Evolutionary conservation across 2,797 vertebrate species (phyloP).

Genomic region (Sternarchorhynchus goeldii): DNA sequence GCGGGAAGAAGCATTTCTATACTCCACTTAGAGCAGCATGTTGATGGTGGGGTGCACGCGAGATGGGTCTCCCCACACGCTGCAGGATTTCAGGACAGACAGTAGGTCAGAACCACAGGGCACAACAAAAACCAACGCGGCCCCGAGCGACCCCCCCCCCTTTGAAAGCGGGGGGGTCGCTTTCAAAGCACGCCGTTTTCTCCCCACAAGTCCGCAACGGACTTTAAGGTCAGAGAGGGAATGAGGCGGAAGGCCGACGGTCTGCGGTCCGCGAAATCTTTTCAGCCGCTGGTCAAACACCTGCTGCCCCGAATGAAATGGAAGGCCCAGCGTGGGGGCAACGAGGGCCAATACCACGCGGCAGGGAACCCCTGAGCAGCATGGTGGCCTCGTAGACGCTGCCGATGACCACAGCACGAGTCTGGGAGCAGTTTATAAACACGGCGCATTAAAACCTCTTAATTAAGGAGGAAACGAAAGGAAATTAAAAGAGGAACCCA

Average conservation of each 20-base stretch:
- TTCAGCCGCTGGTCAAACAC: constrained; percentile 43
- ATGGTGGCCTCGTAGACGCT: neutral
- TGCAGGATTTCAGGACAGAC: neutral
- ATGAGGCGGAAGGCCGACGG: constrained; percentile 18
- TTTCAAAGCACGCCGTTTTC: constrained; percentile 33
- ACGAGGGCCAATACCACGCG: neutral
- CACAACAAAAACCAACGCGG: constrained; percentile 14
- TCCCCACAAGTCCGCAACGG: constrained; percentile 25
- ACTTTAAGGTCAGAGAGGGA: constrained; percentile 41
- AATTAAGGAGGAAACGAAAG: neutral
- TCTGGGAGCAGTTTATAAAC: constrained; percentile 17
- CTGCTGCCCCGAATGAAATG: constrained; percentile 37
- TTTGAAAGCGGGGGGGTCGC: constrained; percentile 26
- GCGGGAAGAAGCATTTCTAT: too few relatives aligned
- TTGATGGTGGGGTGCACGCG: too few relatives aligned
- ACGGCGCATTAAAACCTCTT: neutral
- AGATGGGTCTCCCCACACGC: too few relatives aligned
- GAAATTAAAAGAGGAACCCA: neutral
- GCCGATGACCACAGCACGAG: neutral
- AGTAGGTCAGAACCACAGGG: neutral
- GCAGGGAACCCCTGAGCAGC: neutral
- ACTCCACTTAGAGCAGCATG: too few relatives aligned
- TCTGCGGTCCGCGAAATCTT: constrained; percentile 33
- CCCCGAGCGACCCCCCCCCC: constrained; percentile 15
- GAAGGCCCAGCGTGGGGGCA: neutral